These are phyloP conservation scores for Panopea generosa DNA, from an alignment of 2,888 invertebrate species.

Conservation along the genomic window DNA sequence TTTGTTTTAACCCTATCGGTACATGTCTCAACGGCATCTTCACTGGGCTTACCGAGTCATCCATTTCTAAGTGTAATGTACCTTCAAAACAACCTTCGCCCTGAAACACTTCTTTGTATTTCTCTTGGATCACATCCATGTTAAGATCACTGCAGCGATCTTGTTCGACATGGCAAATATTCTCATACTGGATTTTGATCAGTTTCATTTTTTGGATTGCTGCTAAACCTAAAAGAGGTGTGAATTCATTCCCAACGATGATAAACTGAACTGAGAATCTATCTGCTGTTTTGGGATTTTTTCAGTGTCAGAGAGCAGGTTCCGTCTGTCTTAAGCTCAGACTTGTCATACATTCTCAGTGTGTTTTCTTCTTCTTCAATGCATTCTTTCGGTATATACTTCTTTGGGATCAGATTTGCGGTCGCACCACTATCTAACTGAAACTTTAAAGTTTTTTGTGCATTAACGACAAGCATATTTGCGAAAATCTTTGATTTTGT, in stretches of 20 bases:
- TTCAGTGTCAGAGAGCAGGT: conserved; percentile 5
- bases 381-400: conserved; percentile 3
- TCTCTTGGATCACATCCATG: neutral
- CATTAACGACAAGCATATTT: neutral
- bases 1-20: conserved; percentile 27
- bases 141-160: neutral
- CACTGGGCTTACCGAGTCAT: conserved; percentile 34
- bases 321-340: conserved; percentile 17
- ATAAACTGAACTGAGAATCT: conserved; percentile 2
- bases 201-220: conserved; percentile 18
- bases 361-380: conserved; percentile 5
- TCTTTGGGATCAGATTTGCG: no score
- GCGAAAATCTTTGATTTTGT: no score
- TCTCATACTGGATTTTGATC: conserved; percentile 19
- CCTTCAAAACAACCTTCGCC: conserved; percentile 49
- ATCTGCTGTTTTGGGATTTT: conserved; percentile 15
- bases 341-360: conserved; percentile 21
- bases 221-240: conserved; percentile 9
- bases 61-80: conserved; percentile 41
- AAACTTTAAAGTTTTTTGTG: no score
- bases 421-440: no score
- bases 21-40: conserved; percentile 40
- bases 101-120: conserved; percentile 37
- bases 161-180: conserved; percentile 12
- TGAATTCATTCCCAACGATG: conserved; percentile 6